Percentiles rank a stretch among this genome's conserved stretches.
phyloP scores from a whole-genome alignment of 2,888 invertebrate species.

The Metellina segmentata region DNA sequence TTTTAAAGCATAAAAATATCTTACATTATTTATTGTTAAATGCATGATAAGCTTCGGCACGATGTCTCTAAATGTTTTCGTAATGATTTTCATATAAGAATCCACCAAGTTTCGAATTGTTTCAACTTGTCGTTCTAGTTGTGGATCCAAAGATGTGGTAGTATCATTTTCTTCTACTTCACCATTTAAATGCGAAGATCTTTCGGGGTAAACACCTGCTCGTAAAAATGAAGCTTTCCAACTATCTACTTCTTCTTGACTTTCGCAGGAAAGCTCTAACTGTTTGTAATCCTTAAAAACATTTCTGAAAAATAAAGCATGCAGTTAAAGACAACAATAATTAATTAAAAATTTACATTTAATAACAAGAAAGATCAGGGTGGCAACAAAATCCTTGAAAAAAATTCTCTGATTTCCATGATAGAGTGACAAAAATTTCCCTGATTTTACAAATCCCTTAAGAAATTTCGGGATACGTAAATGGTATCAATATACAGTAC shows the following conservation, averaged over 20 bases:
- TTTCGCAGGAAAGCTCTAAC: constrained; percentile 98
- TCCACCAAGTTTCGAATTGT: constrained; percentile 99
- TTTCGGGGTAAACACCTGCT: constrained; percentile 99
- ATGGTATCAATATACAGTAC: no score
- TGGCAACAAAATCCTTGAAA: no score
- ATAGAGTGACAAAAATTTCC: no score
- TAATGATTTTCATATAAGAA: constrained; percentile 99
- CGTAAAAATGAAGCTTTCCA: constrained; percentile 94
- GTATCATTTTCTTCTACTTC: constrained; percentile 84
- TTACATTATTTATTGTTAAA: constrained; percentile 95
- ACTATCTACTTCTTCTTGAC: constrained; percentile 82
- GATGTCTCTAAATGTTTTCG: constrained; percentile 98
- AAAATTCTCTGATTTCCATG: no score
- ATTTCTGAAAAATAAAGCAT: constrained; percentile 81
- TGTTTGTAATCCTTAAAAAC: constrained; percentile 96
- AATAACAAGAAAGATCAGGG: no score
- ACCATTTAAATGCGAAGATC: constrained; percentile 87
- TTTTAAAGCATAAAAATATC: constrained; percentile 67
- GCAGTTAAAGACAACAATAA: not conserved
- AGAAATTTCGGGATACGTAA: no score
- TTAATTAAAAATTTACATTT: not conserved
- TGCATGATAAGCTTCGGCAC: constrained; percentile 99
- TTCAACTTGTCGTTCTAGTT: constrained; percentile 98
- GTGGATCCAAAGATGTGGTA: constrained; percentile 84
- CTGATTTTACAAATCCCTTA: no score